Base-by-base conservation (phyloP, 2,888 invertebrate genomes). In the Epistrophella euchroma region DNA sequence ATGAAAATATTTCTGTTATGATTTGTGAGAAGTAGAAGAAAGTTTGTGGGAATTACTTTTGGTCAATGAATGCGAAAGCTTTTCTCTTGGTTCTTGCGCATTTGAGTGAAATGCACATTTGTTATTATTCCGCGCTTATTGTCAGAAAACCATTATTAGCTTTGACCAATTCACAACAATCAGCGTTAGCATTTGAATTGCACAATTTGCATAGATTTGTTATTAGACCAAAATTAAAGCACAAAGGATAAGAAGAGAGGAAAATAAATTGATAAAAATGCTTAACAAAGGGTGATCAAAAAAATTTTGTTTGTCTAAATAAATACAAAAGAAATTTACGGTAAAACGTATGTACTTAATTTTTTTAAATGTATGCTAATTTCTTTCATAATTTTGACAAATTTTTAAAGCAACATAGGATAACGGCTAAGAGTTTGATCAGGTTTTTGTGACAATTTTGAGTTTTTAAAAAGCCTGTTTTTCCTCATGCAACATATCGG, bases 51-150 rank as follows among this genome's bases (percentile, higher is more conserved):
- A 75, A 79, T 75, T n/a, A 60, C 52, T 68, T 79, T 79, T 79
- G 79, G 84, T 79, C 84, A 84, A 80, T 75, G 84, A 80, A 75
- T 79, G 22, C n/a, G 60, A 22, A 64, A 84, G 78, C 79, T 78
- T 84, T 66, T 72, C 15, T 19, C 10, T 55, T n/a, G 17, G 79
- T 66, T 72, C 84, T 40, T 84, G 84, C 84, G 84, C 84, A 84
- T 43, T 75, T 52, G 13, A n/a, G 15, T 25, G 15, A 11, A 52
- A 19, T 52, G 74, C 79, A 79, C 79, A 75, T 66, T 79, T 72
- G 68, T 60, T 82, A 40, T 68, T 68, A 68, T 50, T 68, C 50
- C 28, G 28, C 25, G 52, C 25, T 32, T 64, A 68, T 68, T 37
- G 50, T 19, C 11, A 52, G 52, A 22, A 2, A 68, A 50, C 37